phyloP scores from a whole-genome alignment of 2,113 vertebrate species.

The Oplegnathus fasciatus region DNA sequence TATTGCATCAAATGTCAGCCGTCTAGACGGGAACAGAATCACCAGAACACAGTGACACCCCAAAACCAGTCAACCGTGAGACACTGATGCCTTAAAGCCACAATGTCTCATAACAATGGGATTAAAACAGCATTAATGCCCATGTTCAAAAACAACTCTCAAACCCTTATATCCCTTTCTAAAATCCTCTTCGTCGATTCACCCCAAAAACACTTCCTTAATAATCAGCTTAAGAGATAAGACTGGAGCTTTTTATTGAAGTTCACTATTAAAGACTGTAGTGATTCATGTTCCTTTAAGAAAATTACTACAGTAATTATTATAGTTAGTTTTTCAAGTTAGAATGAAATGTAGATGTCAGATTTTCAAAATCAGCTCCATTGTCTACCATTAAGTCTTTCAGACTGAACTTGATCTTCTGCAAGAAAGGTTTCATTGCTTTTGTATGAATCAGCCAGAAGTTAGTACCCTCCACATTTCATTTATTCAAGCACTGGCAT shows the following conservation, averaged over 20 bases:
- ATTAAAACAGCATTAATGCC: constrained; percentile 54
- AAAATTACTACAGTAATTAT: not conserved
- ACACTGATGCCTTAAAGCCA: constrained; percentile 43
- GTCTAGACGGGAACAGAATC: constrained; percentile 51
- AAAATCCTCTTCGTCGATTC: constrained; percentile 55
- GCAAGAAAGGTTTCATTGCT: not conserved
- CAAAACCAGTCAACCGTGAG: constrained; percentile 41
- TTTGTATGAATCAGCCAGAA: constrained; percentile 13
- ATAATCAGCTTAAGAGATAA: constrained; percentile 69
- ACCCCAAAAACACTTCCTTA: constrained; percentile 49
- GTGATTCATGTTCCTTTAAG: constrained; percentile 4
- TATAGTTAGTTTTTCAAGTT: not conserved
- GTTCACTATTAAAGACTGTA: constrained; percentile 15
- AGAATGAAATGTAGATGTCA: not conserved
- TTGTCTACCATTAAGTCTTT: not conserved
- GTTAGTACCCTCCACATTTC: not conserved
- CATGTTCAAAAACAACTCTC: constrained; percentile 66
- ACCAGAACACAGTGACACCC: constrained; percentile 33
- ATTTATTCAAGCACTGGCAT: constrained; percentile 1
- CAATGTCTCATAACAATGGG: constrained; percentile 59
- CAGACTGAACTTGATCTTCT: not conserved
- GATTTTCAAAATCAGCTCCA: not conserved
- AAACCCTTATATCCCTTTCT: constrained; percentile 36
- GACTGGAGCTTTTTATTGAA: constrained; percentile 21
- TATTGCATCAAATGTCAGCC: constrained; percentile 28